Evolutionary conservation across 2,113 vertebrate genomes (phyloP), one percentile per base, ranked within the genome.

Genomic region (Galeopterus variegatus): DNA sequence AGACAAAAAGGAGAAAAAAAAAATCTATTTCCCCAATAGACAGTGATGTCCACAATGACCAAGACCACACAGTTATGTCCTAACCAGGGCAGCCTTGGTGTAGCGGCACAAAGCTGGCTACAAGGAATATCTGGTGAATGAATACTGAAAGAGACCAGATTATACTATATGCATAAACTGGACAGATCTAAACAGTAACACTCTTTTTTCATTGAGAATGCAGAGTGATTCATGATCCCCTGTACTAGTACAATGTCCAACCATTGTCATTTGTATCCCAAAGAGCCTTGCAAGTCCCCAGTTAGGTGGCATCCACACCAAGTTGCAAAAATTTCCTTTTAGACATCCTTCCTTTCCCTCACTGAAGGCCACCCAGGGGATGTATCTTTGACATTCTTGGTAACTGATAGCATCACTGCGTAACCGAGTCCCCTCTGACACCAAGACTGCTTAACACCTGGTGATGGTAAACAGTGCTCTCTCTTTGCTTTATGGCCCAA

Each of bases 401-500:
- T 48, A 69, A 60, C n/a, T 31, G 36, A 89, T 0, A 72, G 69
- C 69, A 80, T 50, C 21, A 0, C 28, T 10, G 45, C 12, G 2
- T 45, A 60, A 8, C 21, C 52, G 75, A 75, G 56, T n/a, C 48
- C 67, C 91, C 54, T 64, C 84, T 58, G 85, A 96, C 82, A 93
- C 33, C 24, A 73, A 24, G 52, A 50, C 52, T 3, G 58, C 77
- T 67, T 13, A 33, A 60, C 67, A 77, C 83, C 56, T 23, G 56
- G 48, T 6, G 8, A 62, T 26, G 79, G 88, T 62, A 90, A 86
- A 79, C 45, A n/a, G 31, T 3, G 41, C 4, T 76, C 89, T 56
- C 10, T 8, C 87, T 92, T 88, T 72, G 67, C 54, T 96, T 89
- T 94, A 96, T 33, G 50, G 79, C 70, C 81, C 82, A 62, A 56